phyloP scores from a whole-genome alignment of 2,797 vertebrate species.

The Sus cebifrons region DNA sequence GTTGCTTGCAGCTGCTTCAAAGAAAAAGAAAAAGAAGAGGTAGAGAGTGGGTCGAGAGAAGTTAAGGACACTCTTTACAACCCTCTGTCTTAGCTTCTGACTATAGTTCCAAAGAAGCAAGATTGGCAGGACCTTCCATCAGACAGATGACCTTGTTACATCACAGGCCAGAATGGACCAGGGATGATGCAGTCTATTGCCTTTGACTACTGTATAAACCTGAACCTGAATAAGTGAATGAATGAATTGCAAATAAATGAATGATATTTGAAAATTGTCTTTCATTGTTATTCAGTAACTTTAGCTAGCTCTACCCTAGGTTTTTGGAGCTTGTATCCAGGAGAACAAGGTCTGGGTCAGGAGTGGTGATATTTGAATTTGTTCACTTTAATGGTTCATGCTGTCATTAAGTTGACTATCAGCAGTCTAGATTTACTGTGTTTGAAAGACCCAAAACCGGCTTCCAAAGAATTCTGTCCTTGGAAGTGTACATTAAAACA shows the following conservation, averaged over 20 bases:
- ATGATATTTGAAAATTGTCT: conserved; percentile 55
- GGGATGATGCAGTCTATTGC: not conserved
- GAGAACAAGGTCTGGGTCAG: conserved; percentile 5
- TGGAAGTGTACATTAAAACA: conserved; percentile 27
- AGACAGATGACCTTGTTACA: conserved; percentile 33
- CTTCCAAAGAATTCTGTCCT: conserved; percentile 53
- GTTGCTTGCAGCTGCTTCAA: conserved; percentile 55
- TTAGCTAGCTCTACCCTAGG: conserved; percentile 24
- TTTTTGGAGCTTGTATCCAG: not conserved
- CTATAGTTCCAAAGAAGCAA: conserved; percentile 17
- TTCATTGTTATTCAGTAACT: conserved; percentile 30
- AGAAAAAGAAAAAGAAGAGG: conserved; percentile 44
- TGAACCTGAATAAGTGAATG: conserved; percentile 24
- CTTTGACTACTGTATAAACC: not conserved
- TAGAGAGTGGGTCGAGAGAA: not conserved
- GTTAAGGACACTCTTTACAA: not conserved
- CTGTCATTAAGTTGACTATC: conserved; percentile 37
- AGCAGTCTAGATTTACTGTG: conserved; percentile 51
- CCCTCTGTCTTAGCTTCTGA: conserved; percentile 49
- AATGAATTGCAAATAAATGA: conserved; percentile 38
- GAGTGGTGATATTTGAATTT: conserved; percentile 43
- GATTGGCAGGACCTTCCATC: not conserved
- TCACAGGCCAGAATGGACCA: conserved; percentile 32
- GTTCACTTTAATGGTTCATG: conserved; percentile 20
- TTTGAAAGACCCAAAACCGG: conserved; percentile 25